Base-by-base conservation (phyloP, 1,140 invertebrate species). In the Mycetomoellerius zeteki region DNA sequence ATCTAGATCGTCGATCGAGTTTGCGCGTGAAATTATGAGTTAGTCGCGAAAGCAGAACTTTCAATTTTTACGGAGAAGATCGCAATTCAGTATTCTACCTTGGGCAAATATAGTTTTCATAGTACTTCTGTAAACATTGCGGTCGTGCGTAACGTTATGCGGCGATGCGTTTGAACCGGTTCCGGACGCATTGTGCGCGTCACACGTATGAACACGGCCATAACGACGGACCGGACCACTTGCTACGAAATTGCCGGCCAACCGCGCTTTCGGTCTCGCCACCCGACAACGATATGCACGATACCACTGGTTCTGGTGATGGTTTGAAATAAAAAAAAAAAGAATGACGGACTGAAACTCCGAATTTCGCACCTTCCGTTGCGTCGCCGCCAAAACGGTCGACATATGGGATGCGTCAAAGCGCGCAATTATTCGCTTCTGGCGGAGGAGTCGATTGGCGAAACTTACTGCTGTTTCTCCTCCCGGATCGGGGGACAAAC, bases 381-480 rank as follows among this genome's bases (percentile, higher is more conserved):
- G 33, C 33, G 37, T 24, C 37, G 16, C 75, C 19, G 65, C 50
- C 21, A 10, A 10, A 27, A 58, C 50, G 54, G 10, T 54, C 67
- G 89, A 77, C 89, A 90, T 90, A 90, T 90, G 89, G 88, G 88
- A 88, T 30, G 58, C 89, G n/a, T 56, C 65, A 78, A 78, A 54
- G 47, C 43, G 21, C 33, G 43, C 33, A 67, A 86, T 86, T 67
- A 86, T 86, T 86, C 4, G 30, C 43, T 27, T 27, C 75, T 67
- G 60, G 47, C 52, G 43, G 27, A 58, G 33, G 16, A 86, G 78
- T 85, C 21, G 60, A 47, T 80, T 21, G 60, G 14, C 30, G 14
- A 56, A 33, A 50, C n/a, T 67, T 43, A 21, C 30, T 37, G 10
- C 19, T n/a, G 24, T 27, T 16, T 78, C 50, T 21, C 19, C 4